phyloP scores from a whole-genome alignment of 2,888 invertebrate species.

The Blastobasis lacticolella region DNA sequence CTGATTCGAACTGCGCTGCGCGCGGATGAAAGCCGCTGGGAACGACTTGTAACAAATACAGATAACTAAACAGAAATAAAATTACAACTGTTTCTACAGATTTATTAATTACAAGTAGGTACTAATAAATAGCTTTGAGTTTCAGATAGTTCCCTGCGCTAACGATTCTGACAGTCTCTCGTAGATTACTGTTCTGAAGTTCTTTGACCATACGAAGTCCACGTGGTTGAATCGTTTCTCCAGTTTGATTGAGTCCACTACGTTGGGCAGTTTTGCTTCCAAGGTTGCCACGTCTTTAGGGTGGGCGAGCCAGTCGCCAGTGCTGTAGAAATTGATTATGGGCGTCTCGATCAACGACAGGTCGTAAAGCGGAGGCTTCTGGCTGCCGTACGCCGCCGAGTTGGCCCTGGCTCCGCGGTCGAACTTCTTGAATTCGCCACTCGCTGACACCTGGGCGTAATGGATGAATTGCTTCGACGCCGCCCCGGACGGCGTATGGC shows the following conservation, averaged over 20 bases:
- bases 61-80: too few relatives aligned
- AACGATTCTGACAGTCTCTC: not conserved
- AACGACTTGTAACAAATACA: too few relatives aligned
- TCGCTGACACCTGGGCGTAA: constrained; percentile 43
- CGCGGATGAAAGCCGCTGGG: too few relatives aligned
- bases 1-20: too few relatives aligned
- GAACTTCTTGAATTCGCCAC: constrained; percentile 44
- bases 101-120: too few relatives aligned
- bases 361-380: constrained; percentile 38
- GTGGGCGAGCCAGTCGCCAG: constrained; percentile 50
- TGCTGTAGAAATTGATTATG: constrained; percentile 42
- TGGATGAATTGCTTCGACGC: constrained; percentile 49
- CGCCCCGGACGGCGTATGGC: constrained; percentile 50
- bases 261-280: constrained; percentile 29
- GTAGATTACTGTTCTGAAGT: not conserved
- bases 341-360: constrained; percentile 40
- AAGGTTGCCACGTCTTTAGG: constrained; percentile 34
- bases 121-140: too few relatives aligned
- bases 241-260: constrained; percentile 13
- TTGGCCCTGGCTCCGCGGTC: constrained; percentile 41
- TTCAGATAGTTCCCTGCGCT: too few relatives aligned
- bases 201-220: not conserved
- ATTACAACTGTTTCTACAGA: too few relatives aligned
- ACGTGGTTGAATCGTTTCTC: not conserved
- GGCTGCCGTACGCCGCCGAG: constrained; percentile 28